Evolutionary conservation across 1,140 invertebrate species (phyloP).

Genomic region (Stegodyphus mimosarum): DNA sequence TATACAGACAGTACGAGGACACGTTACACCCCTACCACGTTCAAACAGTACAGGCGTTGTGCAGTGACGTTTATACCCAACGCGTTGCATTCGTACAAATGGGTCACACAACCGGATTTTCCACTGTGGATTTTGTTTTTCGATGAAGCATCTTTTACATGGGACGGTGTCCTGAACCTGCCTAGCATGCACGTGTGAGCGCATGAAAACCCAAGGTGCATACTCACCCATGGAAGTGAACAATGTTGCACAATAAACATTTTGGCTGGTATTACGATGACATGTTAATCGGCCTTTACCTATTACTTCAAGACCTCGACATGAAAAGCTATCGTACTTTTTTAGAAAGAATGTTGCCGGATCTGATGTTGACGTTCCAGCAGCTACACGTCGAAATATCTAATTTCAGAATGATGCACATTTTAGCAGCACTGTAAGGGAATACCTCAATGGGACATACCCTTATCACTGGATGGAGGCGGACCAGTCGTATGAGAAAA

Average conservation of each 20-base stretch:
- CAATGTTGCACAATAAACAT: conserved; percentile 19
- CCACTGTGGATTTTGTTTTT: conserved; percentile 25
- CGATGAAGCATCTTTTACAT: conserved; percentile 42
- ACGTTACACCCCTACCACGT: conserved; percentile 33
- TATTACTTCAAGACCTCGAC: conserved; percentile 36
- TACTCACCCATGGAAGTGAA: conserved; percentile 27
- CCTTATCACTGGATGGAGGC: conserved; percentile 35
- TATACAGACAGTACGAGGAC: too few relatives aligned
- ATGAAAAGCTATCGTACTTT: conserved; percentile 23
- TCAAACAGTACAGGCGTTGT: conserved; percentile 54
- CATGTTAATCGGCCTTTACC: conserved; percentile 36
- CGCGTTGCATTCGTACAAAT: conserved; percentile 22
- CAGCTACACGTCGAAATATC: not conserved
- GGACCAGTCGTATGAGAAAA: too few relatives aligned
- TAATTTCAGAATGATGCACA: conserved; percentile 14
- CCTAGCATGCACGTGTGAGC: conserved; percentile 51
- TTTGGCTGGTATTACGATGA: conserved; percentile 28
- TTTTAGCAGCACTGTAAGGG: conserved; percentile 20
- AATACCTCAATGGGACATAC: conserved; percentile 44
- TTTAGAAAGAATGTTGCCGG: conserved; percentile 20
- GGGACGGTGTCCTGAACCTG: conserved; percentile 48
- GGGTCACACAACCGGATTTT: conserved; percentile 14
- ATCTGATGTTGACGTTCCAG: conserved; percentile 6
- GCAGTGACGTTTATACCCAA: conserved; percentile 24
- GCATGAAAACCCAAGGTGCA: conserved; percentile 47